phyloP scores from a whole-genome alignment of 2,888 invertebrate genomes.

The Macaria liturata region DNA sequence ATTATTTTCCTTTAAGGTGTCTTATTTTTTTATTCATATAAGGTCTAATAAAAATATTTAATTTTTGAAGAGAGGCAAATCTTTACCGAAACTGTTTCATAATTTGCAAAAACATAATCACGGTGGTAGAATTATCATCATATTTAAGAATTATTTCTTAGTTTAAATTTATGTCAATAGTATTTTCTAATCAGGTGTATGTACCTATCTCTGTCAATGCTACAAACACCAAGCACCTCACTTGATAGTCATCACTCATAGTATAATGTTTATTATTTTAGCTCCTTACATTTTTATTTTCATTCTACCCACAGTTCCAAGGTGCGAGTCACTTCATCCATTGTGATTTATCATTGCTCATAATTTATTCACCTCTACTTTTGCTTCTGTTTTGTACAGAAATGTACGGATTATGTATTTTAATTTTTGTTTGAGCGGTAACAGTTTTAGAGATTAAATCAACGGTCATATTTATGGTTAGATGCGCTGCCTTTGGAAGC shows the following conservation, averaged over 20 bases:
- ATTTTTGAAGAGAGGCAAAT: no score
- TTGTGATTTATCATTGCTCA: constrained; percentile 44
- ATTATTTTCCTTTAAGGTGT: no score
- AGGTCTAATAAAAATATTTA: no score
- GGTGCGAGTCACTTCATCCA: constrained; percentile 33
- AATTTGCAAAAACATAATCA: no score
- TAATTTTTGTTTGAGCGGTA: constrained; percentile 56
- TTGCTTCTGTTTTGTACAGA: constrained; percentile 31
- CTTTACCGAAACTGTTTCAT: no score
- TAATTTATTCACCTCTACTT: constrained; percentile 45
- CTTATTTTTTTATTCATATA: no score
- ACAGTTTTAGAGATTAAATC: constrained; percentile 15
- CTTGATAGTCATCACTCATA: neutral
- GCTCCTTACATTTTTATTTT: constrained; percentile 4
- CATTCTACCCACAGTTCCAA: constrained; percentile 17
- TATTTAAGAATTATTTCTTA: no score
- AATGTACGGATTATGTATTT: constrained; percentile 57
- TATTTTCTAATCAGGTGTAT: no score
- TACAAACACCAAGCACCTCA: neutral
- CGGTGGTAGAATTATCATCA: no score
- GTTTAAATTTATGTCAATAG: no score
- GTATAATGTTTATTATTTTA: neutral
- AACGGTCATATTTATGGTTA: constrained; percentile 15
- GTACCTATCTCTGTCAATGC: neutral
- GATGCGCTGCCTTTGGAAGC: constrained; percentile 4